Conservation (phyloP, 2,888 invertebrate species). For the Dioctria linearis region DNA sequence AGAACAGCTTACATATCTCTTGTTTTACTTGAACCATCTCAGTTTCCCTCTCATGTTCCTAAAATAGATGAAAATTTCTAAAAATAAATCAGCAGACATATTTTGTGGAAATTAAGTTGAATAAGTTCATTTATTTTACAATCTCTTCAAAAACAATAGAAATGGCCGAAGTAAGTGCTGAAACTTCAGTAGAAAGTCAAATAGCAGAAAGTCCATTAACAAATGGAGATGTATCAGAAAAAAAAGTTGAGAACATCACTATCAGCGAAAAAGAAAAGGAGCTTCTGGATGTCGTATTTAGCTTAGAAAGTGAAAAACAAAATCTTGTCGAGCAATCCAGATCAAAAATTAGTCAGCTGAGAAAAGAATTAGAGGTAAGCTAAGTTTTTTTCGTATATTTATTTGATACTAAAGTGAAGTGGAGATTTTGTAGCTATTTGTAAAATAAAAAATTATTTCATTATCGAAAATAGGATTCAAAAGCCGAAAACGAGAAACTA, state of each 20-base stretch:
- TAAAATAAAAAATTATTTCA: conserved; percentile 25
- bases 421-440: conserved; percentile 2
- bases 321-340: conserved; percentile 69
- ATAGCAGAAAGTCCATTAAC: background rate
- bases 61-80: background rate
- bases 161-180: conserved; percentile 5
- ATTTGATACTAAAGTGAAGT: conserved; percentile 1
- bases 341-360: conserved; percentile 65
- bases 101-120: background rate
- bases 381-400: background rate
- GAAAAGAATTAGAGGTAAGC: conserved; percentile 70
- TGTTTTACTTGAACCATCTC: background rate
- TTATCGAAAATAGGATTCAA: conserved; percentile 63
- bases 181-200: conserved; percentile 5
- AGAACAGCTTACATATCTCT: too few species aligned
- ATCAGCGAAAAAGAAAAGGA: conserved; percentile 63
- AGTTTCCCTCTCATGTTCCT: background rate
- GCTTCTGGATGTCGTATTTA: conserved; percentile 68
- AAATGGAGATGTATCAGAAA: conserved; percentile 8
- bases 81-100: background rate
- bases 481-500: conserved; percentile 67
- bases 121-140: too few species aligned
- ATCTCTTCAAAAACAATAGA: background rate
- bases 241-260: background rate
- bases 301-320: conserved; percentile 70